Percentiles rank a stretch among this genome's conserved stretches.
phyloP scores from a whole-genome alignment of 1,140 invertebrate genomes.

The Drosophila tsacasi region DNA sequence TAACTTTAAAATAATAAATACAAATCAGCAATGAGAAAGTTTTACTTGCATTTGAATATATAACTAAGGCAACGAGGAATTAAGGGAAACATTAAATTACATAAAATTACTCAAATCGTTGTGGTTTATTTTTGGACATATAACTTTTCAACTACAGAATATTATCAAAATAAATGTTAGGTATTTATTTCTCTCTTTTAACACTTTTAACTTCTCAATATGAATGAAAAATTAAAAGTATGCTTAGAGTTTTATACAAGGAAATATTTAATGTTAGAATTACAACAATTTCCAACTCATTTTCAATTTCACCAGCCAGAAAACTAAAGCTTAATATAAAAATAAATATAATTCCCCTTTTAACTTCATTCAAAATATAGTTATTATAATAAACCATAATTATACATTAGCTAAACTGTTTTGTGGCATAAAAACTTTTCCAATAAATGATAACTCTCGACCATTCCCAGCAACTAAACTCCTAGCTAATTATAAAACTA shows the following conservation, averaged over 20 bases:
- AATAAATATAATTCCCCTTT: neutral
- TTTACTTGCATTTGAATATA: neutral
- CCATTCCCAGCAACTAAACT: neutral
- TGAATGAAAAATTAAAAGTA: neutral
- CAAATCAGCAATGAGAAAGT: conserved; percentile 6
- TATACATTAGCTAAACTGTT: neutral
- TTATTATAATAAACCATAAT: neutral
- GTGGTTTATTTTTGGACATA: neutral
- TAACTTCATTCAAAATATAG: neutral
- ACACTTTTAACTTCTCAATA: neutral
- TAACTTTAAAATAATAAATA: conserved; percentile 28
- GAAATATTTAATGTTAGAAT: neutral
- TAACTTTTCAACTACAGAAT: neutral
- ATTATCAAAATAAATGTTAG: neutral
- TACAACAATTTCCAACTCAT: neutral
- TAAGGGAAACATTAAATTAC: neutral
- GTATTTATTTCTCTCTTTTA: neutral
- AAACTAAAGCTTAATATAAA: neutral
- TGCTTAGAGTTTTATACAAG: neutral
- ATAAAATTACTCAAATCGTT: neutral
- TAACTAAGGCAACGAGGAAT: neutral
- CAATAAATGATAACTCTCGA: conserved; percentile 13
- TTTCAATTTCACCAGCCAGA: neutral
- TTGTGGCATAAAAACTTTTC: conserved; percentile 5
- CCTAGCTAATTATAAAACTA: conserved; percentile 18